phyloP scores from a whole-genome alignment of 2,797 vertebrate genomes.

The Novumbra hubbsi region DNA sequence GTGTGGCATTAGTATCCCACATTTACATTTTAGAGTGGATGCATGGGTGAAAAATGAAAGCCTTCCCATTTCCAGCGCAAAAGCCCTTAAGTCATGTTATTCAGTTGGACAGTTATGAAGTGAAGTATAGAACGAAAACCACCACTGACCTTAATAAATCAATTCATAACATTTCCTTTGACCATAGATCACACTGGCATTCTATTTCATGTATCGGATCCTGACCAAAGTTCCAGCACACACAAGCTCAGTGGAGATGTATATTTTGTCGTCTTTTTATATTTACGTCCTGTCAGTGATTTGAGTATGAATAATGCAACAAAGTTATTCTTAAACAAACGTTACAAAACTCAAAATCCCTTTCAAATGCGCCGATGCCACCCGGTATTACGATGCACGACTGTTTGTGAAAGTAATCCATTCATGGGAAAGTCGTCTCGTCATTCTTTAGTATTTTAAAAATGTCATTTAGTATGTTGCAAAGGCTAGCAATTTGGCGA shows the following conservation, averaged over 20 bases:
- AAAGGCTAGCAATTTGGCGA: conserved; percentile 65
- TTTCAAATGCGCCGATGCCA: neutral
- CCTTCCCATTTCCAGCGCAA: neutral
- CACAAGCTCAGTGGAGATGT: neutral
- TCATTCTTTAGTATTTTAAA: neutral
- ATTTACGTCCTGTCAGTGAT: neutral
- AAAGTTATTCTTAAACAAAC: neutral
- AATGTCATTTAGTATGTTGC: conserved; percentile 57
- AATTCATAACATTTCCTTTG: neutral
- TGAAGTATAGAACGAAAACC: neutral
- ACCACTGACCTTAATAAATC: neutral
- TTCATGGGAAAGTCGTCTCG: neutral
- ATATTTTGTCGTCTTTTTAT: neutral
- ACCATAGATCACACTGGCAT: neutral
- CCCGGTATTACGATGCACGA: neutral
- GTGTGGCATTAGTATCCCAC: neutral
- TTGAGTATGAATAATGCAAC: neutral
- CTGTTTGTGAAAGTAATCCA: neutral
- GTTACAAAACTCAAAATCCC: neutral
- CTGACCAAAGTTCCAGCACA: neutral
- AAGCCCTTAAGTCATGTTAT: neutral
- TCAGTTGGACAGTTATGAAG: neutral
- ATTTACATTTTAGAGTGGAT: neutral
- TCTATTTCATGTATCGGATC: neutral
- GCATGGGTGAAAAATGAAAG: neutral